Evolutionary conservation across 2,797 vertebrate species (phyloP).

Genomic region (Cyclopterus lumpus): DNA sequence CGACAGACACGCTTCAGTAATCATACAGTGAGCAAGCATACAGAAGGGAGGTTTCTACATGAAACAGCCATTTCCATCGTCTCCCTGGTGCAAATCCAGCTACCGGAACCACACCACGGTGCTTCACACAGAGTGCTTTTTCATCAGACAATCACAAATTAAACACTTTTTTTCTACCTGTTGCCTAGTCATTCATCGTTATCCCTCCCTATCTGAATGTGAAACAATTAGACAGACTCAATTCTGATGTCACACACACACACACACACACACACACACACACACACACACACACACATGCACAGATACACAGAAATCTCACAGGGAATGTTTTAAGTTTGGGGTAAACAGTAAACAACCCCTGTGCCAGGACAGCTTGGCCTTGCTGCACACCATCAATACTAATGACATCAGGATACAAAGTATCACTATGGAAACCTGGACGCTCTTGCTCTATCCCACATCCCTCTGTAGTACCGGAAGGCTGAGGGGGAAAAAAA

Average conservation of each 20-base stretch:
- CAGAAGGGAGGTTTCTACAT: conserved; percentile 47
- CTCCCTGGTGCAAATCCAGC: conserved; percentile 30
- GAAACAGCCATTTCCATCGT: conserved; percentile 37
- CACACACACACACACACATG: conserved; percentile 12
- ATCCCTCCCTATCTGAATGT: conserved; percentile 7
- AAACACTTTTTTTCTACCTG: conserved; percentile 6
- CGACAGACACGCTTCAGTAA: conserved; percentile 62
- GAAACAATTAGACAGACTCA: conserved; percentile 18
- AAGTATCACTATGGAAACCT: conserved; percentile 78
- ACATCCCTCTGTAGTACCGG: conserved; percentile 61
- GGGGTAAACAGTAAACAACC: conserved; percentile 73
- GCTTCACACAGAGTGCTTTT: conserved; percentile 27
- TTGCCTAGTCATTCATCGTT: conserved; percentile 26
- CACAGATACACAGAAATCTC: conserved; percentile 12
- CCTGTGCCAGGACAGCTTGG: conserved; percentile 72
- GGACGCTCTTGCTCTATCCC: conserved; percentile 54
- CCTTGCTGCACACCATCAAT: conserved; percentile 75
- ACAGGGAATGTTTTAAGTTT: conserved; percentile 61
- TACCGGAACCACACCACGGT: conserved; percentile 21
- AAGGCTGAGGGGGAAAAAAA: conserved; percentile 49
- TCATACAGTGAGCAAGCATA: conserved; percentile 53
- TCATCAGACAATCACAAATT: conserved; percentile 28
- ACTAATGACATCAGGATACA: conserved; percentile 82
- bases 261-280: conserved; percentile 22
- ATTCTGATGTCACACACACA: conserved; percentile 17